phyloP scores from a whole-genome alignment of 2,113 vertebrate genomes.

The Pipra filicauda region DNA sequence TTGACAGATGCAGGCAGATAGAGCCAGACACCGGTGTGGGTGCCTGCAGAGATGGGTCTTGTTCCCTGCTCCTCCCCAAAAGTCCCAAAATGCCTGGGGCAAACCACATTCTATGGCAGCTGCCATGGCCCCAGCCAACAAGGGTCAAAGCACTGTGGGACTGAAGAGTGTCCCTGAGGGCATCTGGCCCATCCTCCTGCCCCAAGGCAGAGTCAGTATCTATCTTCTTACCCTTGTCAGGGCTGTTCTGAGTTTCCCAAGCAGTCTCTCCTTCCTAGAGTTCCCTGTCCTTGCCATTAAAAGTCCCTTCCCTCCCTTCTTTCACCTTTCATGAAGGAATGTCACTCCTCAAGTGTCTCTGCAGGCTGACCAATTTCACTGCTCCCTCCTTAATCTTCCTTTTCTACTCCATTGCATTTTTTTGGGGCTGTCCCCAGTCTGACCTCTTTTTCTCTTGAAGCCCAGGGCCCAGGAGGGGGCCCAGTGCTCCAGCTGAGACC shows the following conservation, averaged over 20 bases:
- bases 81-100: neutral
- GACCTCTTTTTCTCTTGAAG: constrained; percentile 1
- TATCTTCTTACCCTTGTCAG: neutral
- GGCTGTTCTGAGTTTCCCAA: neutral
- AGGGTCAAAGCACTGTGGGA: neutral
- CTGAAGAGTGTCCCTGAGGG: neutral
- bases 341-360: neutral
- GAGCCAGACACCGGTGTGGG: neutral
- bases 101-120: neutral
- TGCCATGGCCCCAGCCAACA: neutral
- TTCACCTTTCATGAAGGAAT: neutral
- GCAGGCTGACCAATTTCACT: neutral
- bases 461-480: neutral
- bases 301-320: neutral
- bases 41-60: neutral
- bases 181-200: neutral
- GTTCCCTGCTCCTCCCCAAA: neutral
- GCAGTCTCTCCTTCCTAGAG: neutral
- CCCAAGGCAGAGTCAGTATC: neutral
- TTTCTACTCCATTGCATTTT: neutral
- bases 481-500: neutral
- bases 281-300: neutral
- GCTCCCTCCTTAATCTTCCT: neutral
- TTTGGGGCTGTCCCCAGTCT: neutral
- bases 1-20: neutral